A percentile compares a stretch with the other conserved stretches of the same genome.
phyloP scores from a whole-genome alignment of 2,888 invertebrate species.

The Meghimatium bilineatum region DNA sequence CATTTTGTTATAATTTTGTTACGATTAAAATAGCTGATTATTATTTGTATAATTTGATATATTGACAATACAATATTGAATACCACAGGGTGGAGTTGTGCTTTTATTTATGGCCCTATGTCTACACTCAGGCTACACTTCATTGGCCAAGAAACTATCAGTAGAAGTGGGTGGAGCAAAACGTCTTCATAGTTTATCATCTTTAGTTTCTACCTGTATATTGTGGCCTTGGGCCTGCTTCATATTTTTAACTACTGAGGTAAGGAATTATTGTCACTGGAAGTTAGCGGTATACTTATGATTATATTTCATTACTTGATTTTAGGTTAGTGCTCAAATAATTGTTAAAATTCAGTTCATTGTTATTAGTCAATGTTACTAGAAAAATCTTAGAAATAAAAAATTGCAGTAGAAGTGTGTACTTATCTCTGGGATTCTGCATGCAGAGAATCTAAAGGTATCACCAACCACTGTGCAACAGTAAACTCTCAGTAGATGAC shows the following conservation, averaged over 20 bases:
- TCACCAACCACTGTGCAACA: too few relatives aligned
- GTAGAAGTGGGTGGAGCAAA: conserved; percentile 80
- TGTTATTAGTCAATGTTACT: too few relatives aligned
- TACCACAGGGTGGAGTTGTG: conserved; percentile 78
- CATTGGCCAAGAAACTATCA: conserved; percentile 77
- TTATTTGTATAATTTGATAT: not conserved
- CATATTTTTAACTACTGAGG: conserved; percentile 76
- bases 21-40: too few relatives aligned
- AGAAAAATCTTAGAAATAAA: too few relatives aligned
- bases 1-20: too few relatives aligned
- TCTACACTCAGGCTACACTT: conserved; percentile 77
- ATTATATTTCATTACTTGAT: not conserved
- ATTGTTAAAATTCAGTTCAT: too few relatives aligned
- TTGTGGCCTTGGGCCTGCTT: conserved; percentile 78
- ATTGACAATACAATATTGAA: not conserved
- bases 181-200: conserved; percentile 79
- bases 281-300: not conserved
- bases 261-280: conserved; percentile 52
- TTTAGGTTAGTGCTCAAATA: not conserved
- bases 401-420: too few relatives aligned
- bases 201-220: conserved; percentile 76
- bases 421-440: too few relatives aligned
- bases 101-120: conserved; percentile 78
- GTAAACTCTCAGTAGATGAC: too few relatives aligned
- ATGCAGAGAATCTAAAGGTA: too few relatives aligned